phyloP scores from a whole-genome alignment of 2,888 invertebrate species.

The Andrena hattorfiana region DNA sequence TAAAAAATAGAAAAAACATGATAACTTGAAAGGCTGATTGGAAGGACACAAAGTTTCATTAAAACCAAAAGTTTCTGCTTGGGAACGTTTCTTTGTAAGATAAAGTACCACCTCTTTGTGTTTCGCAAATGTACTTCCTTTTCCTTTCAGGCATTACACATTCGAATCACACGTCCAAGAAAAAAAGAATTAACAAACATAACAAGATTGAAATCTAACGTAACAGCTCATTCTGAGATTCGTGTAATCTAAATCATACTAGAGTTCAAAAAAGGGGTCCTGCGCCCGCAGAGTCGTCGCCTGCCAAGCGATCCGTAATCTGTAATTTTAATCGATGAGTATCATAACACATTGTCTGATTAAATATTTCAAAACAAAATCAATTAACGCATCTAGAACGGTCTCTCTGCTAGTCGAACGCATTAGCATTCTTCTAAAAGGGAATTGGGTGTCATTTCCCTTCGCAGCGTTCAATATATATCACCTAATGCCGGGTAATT shows the following conservation, averaged over 20 bases:
- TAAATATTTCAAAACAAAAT: not conserved
- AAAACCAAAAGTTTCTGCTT: too few species aligned
- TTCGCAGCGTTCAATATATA: not conserved
- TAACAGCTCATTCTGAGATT: not conserved
- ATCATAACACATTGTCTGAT: not conserved
- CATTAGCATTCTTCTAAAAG: not conserved
- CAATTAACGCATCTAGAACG: not conserved
- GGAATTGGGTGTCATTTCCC: not conserved
- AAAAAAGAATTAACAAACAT: too few species aligned
- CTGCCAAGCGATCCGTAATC: not conserved
- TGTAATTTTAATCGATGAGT: not conserved
- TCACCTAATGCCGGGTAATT: slow-evolving; percentile 45
- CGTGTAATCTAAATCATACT: not conserved
- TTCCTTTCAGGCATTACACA: too few species aligned
- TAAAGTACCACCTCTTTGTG: too few species aligned
- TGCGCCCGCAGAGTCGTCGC: not conserved
- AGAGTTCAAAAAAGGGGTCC: not conserved
- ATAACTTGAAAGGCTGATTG: too few species aligned
- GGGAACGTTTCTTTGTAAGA: too few species aligned
- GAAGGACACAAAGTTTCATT: too few species aligned
- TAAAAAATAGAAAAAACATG: too few species aligned
- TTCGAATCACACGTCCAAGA: too few species aligned
- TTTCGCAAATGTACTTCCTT: too few species aligned
- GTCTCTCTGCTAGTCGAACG: not conserved
- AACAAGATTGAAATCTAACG: too few species aligned